Base-by-base conservation (phyloP, 2,888 invertebrate genomes). In the Melieria crassipennis region DNA sequence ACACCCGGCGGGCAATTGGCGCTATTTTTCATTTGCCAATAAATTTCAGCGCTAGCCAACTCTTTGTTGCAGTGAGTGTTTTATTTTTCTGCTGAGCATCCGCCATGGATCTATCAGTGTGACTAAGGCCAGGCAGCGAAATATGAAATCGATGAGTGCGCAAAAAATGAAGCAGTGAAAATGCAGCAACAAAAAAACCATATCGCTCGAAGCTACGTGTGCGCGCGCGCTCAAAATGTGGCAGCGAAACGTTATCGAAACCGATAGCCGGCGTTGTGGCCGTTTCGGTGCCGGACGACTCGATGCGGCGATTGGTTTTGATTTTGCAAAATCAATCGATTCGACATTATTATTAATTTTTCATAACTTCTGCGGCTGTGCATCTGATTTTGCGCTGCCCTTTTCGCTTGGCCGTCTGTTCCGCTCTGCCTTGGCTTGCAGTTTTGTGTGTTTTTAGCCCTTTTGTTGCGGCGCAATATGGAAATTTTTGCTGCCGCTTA, bases 281-380 rank as follows among this genome's bases (percentile, higher is more conserved):
- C 30, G 30, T 30, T 30, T 30, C 30, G 30, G 30, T 30, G 30
- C 30, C 30, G 30, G 30, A 30, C 30, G 30, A 30, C 30, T 2
- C 30, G 30, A 30, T 30, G 30, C 56, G 69, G 43, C 47, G 57
- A 55, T 46, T 30, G 30, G 42, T 69, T 62, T 65, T 67, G 64
- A 73, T 70, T 76, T 76, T 71, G 75, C 68, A 75, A 84, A 84
- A 84, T 84, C 83, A 84, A 84, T 84, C 83, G 83, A 84, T 83
- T 84, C 84, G 83, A 84, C 83, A 83, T 84, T 84, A 84, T 84
- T 84, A 84, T 84, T 84, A 84, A 84, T 84, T 84, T 84, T 84
- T 84, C 83, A 84, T 84, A 84, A 84, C 83, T 84, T 84, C 84
- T 84, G 83, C 81, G 79, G 79, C 78, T 79, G 78, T 67, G 73